A percentile compares a stretch with the other conserved stretches of the same genome.
Conservation (phyloP, 2,797 vertebrate genomes). For the Zenarchopterus dispar region DNA sequence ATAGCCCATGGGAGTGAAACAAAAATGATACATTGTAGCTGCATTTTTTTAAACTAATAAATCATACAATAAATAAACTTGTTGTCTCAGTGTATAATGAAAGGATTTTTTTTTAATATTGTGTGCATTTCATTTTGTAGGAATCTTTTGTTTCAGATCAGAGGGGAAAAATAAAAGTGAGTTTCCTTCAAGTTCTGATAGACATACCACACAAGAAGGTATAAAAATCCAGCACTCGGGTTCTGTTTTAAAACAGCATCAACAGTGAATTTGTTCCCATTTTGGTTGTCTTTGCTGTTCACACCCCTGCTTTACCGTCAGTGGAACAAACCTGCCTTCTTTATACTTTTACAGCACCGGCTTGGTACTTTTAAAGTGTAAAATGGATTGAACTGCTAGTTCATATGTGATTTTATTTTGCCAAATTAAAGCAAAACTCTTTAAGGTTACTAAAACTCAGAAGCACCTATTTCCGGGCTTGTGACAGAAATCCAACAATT, state of each 20-base stretch:
- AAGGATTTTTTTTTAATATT: no score
- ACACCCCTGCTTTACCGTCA: conserved; percentile 39
- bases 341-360: conserved; percentile 12
- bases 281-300: conserved; percentile 28
- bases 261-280: conserved; percentile 7
- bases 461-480: no score
- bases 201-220: not conserved
- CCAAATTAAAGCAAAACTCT: conserved; percentile 4
- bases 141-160: not conserved
- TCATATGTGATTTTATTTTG: not conserved
- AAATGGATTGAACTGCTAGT: not conserved
- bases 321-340: not conserved
- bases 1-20: not conserved
- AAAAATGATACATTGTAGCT: no score
- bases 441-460: not conserved
- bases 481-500: no score
- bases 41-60: no score
- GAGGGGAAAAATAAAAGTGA: not conserved
- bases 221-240: conserved; percentile 5
- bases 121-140: no score
- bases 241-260: conserved; percentile 3
- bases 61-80: no score
- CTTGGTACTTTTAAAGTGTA: not conserved
- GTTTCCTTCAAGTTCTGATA: not conserved
- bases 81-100: no score